Percentiles rank a stretch among this genome's conserved stretches.
These are phyloP conservation scores for Nasonia vitripennis DNA, from an alignment of 1,140 invertebrate genomes.

Conservation along the genomic window DNA sequence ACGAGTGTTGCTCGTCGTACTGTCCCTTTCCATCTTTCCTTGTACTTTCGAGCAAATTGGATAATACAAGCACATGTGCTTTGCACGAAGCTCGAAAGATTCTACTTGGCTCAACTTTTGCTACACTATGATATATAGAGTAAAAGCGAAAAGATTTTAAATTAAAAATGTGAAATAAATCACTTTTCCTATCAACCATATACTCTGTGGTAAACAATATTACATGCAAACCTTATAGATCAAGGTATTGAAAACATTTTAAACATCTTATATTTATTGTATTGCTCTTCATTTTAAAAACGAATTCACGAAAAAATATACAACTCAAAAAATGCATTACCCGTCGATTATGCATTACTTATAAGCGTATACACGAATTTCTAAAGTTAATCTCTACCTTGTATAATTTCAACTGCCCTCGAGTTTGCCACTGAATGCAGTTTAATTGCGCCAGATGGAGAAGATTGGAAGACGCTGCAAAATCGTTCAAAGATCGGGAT, in stretches of 20 bases:
- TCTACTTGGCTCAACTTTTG: background rate
- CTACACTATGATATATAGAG: too few relatives aligned
- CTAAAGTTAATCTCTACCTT: background rate
- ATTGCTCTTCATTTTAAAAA: too few relatives aligned
- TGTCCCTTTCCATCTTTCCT: conserved; percentile 10
- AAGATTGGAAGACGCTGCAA: conserved; percentile 9
- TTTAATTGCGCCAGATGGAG: conserved; percentile 13
- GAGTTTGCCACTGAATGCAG: background rate
- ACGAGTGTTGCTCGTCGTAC: background rate
- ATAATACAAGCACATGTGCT: conserved; percentile 18
- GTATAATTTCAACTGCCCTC: background rate
- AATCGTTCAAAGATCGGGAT: conserved; percentile 14
- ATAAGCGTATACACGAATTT: background rate
- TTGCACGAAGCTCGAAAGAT: background rate
- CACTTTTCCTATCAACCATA: too few relatives aligned
- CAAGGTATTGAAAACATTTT: too few relatives aligned
- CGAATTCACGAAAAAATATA: background rate
- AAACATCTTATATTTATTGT: too few relatives aligned
- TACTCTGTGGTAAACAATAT: too few relatives aligned
- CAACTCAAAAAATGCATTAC: background rate
- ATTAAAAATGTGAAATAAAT: too few relatives aligned
- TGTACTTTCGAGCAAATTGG: conserved; percentile 21
- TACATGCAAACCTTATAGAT: too few relatives aligned
- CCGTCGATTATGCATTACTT: background rate
- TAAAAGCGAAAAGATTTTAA: too few relatives aligned